A percentile compares a stretch with the other conserved stretches of the same genome.
These are phyloP conservation scores for Blennius ocellaris DNA, from an alignment of 2,113 vertebrate genomes.

Conservation along the genomic window DNA sequence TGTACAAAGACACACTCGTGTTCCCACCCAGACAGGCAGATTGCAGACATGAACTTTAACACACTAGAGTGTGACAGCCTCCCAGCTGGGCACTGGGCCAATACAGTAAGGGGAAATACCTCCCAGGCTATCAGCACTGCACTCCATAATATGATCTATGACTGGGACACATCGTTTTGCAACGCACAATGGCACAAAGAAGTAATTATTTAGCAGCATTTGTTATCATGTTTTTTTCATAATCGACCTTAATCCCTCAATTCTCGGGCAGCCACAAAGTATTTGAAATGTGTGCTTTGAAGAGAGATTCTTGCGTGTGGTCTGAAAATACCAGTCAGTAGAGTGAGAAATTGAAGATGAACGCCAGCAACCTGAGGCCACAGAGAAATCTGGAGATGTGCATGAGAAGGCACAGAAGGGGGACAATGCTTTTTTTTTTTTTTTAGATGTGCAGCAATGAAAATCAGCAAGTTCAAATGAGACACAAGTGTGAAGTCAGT, in stretches of 20 bases:
- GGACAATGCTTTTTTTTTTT: background rate
- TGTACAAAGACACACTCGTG: slow-evolving; percentile 22
- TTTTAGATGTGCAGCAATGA: no score
- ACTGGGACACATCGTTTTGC: slow-evolving; percentile 39
- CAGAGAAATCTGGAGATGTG: background rate
- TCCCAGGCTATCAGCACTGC: slow-evolving; percentile 44
- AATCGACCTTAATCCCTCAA: slow-evolving; percentile 51
- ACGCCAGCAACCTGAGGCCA: background rate
- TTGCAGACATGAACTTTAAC: slow-evolving; percentile 75
- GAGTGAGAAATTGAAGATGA: slow-evolving; percentile 9
- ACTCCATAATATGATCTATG: slow-evolving; percentile 40
- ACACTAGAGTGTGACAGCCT: slow-evolving; percentile 48
- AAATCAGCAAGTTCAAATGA: background rate
- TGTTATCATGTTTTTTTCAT: slow-evolving; percentile 37
- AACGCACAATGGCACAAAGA: slow-evolving; percentile 54
- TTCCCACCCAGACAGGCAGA: slow-evolving; percentile 47
- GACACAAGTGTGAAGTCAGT: background rate
- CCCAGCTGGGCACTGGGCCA: slow-evolving; percentile 60
- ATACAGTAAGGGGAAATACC: slow-evolving; percentile 58
- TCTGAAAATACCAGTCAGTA: slow-evolving; percentile 15
- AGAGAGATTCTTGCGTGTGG: slow-evolving; percentile 49
- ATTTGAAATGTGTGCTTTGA: slow-evolving; percentile 28
- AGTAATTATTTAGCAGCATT: slow-evolving; percentile 51
- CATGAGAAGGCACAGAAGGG: background rate
- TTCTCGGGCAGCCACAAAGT: slow-evolving; percentile 30